Evolutionary conservation across 2,797 vertebrate genomes (phyloP), one percentile per base, ranked within the genome.

Genomic region (Tadarida brasiliensis): DNA sequence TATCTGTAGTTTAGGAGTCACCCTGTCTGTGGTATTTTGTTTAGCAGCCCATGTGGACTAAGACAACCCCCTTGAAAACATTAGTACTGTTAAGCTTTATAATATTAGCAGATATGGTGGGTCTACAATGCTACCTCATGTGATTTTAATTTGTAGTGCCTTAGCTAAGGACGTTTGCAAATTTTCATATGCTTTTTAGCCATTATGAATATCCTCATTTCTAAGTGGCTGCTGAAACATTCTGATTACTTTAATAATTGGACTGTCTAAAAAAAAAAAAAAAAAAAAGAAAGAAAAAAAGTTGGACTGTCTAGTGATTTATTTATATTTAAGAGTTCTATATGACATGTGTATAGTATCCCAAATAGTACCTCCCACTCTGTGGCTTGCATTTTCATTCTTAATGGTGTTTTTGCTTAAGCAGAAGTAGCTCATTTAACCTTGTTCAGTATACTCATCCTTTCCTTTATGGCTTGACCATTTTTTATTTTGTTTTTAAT

Each of bases 121-220:
- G 19, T 76, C 5, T 76, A 4, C 20, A 54, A 47, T 78, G 30
- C 20, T 68, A 70, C 56, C 15, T 89, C 35, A n/a, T 76, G 26
- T 65, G 20, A 47, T 90, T 94, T 84, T 85, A 85, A 81, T 49
- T 90, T 85, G n/a, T 11, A 71, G 54, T 51, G 5, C 39, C 33
- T 63, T 71, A 89, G 47, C 10, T 49, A 84, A 63, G 65, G 71
- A 63, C 65, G 11, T 35, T 63, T 56, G 5, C 24, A 70, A 63
- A 28, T 89, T 70, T 78, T 92, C 39, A n/a, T 65, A 49, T 83
- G 33, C 61, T 11, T 73, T 94, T 78, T 39, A 59, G 63, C 54
- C 47, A 77, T 49, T 92, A n/a, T 57, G 39, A 92, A 84, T 71
- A 92, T 71, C 17, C 15, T 61, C 9, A 78, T 83, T 76, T 82